Evolutionary conservation across 1,140 invertebrate species (phyloP).

Genomic region (Zaprionus gabonicus): DNA sequence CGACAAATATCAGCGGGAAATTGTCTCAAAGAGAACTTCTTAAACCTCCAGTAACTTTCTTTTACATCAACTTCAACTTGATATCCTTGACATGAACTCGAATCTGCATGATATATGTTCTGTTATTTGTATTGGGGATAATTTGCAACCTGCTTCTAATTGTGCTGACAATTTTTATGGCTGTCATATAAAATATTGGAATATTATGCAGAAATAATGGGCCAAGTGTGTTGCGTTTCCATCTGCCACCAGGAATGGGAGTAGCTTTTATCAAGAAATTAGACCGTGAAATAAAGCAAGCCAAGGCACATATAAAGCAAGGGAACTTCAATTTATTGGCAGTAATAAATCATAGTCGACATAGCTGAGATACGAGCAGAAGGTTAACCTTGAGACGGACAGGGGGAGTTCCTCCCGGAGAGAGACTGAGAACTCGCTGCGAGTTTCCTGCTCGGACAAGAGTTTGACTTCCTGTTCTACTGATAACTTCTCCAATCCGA

Average conservation of each 20-base stretch:
- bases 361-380: slow-evolving; percentile 27
- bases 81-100: neutral
- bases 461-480: slow-evolving; percentile 20
- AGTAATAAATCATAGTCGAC: slow-evolving; percentile 67
- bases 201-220: slow-evolving; percentile 77
- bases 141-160: slow-evolving; percentile 58
- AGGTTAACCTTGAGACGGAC: slow-evolving; percentile 5
- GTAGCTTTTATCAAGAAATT: slow-evolving; percentile 74
- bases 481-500: slow-evolving; percentile 14
- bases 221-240: slow-evolving; percentile 35
- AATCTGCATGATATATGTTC: slow-evolving; percentile 24
- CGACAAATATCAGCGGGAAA: neutral
- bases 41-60: neutral
- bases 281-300: slow-evolving; percentile 75
- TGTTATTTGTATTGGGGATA: slow-evolving; percentile 28
- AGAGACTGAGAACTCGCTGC: neutral
- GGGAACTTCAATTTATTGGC: slow-evolving; percentile 64
- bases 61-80: neutral
- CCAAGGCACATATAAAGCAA: slow-evolving; percentile 12
- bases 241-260: slow-evolving; percentile 58
- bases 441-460: slow-evolving; percentile 1
- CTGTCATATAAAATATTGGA: slow-evolving; percentile 64
- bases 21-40: neutral
- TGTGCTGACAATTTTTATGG: slow-evolving; percentile 77
- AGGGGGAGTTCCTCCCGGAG: no score